phyloP scores from a whole-genome alignment of 2,797 vertebrate species.

The Urocyon cinereoargenteus region DNA sequence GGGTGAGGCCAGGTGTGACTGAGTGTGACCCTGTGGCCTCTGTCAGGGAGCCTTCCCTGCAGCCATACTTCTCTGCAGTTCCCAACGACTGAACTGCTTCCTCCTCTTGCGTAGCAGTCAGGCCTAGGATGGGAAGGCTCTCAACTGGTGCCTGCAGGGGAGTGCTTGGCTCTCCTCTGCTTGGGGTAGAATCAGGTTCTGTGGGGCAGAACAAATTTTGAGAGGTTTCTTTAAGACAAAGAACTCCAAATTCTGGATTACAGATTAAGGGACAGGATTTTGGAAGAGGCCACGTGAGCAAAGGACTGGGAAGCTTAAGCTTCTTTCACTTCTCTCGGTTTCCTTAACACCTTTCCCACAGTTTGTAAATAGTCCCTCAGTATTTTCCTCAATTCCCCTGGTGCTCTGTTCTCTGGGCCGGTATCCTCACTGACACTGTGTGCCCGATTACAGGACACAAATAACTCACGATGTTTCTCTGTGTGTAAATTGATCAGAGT shows the following conservation, averaged over 20 bases:
- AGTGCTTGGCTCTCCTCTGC: background rate
- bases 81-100: background rate
- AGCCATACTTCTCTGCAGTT: background rate
- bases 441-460: background rate
- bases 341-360: background rate
- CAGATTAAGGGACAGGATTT: background rate
- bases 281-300: background rate
- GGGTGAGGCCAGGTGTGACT: background rate
- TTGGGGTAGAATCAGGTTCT: background rate
- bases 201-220: background rate
- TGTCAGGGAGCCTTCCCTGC: background rate
- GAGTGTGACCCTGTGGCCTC: background rate
- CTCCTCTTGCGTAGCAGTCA: background rate
- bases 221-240: constrained; percentile 23
- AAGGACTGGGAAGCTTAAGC: background rate
- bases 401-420: background rate
- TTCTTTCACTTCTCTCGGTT: background rate
- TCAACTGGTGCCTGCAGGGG: background rate
- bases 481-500: background rate
- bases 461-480: background rate
- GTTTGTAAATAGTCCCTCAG: background rate
- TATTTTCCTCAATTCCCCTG: background rate
- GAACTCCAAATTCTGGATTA: background rate
- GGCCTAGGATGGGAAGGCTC: background rate
- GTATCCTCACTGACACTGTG: background rate